Percentiles rank a stretch among this genome's conserved stretches.
These are phyloP conservation scores for Galbula dea DNA, from an alignment of 2,113 vertebrate species.

Conservation along the genomic window DNA sequence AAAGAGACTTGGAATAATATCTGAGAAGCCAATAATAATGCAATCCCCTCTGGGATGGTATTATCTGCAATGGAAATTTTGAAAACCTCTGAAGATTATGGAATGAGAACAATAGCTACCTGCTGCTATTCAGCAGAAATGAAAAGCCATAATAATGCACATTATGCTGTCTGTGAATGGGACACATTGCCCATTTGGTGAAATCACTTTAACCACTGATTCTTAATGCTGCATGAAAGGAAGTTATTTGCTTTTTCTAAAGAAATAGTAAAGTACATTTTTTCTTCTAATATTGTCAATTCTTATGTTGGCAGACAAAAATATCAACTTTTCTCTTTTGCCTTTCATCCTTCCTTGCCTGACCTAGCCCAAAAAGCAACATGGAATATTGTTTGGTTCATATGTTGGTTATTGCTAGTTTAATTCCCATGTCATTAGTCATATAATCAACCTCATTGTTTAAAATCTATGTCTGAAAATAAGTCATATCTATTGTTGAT, in stretches of 20 bases:
- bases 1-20: neutral
- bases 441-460: neutral
- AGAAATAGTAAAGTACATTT: neutral
- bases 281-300: neutral
- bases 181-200: neutral
- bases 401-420: neutral
- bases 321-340: neutral
- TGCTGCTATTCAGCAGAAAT: conserved; percentile 13
- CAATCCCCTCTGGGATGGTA: neutral
- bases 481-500: neutral
- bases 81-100: neutral
- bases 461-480: neutral
- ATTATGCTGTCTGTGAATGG: neutral
- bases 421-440: neutral
- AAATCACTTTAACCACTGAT: conserved; percentile 18
- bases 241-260: conserved; percentile 10
- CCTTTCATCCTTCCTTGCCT: neutral
- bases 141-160: conserved; percentile 6
- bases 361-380: neutral
- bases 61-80: conserved; percentile 11
- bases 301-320: neutral
- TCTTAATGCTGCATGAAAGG: neutral
- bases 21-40: neutral
- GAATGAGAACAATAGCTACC: conserved; percentile 21
- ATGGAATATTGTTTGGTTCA: neutral